Base-by-base conservation (phyloP, 2,797 vertebrate species). In the Sebastiscus albofasciatus region DNA sequence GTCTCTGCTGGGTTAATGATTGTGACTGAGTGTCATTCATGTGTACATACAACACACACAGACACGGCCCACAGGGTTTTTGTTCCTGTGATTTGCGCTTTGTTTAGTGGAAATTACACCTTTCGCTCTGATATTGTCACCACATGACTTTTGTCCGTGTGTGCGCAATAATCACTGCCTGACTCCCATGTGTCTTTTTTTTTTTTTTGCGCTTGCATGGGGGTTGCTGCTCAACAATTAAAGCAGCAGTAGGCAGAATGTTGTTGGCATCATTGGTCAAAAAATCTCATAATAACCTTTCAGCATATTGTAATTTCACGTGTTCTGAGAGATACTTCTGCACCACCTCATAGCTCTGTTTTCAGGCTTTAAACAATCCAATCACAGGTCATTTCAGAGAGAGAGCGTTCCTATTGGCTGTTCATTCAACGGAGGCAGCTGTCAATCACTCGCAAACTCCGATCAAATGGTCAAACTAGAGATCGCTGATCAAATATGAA, bases 1-100 rank as follows among this genome's bases (percentile, higher is more conserved):
- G 70, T 78, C 70, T 84, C 68, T 34, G 14, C 68, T 27, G 79
- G 74, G 70, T 88, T 83, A 81, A 84, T 75, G 54, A 76, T 73
- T 42, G 22, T 54, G 46, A 62, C 27, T 26, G 42, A 56, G 39
- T 74, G 72, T 69, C 75, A 65, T 27, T 84, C 72, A 71, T 65
- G 65, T 81, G 69, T 54, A 54, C 22, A 27, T 52, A 13, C 64
- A 72, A 55, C 6, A 75, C 6, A 75, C 56, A 52, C 2, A 72
- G 29, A 42, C 68, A n/a, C n/a, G 14, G 39, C 12, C 58, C 42
- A 16, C 39, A 1, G 68, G 60, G 24, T 58, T 80, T 75, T 78
- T 79, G 52, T 73, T 84, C 16, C 9, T 24, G 18, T 62, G 16
- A 82, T 79, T 42, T 68, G 26, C 54, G 36, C 39, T 83, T n/a